Evolutionary conservation across 2,113 vertebrate species (phyloP), one percentile per base, ranked within the genome.

Genomic region (Phylloscopus whistleri): DNA sequence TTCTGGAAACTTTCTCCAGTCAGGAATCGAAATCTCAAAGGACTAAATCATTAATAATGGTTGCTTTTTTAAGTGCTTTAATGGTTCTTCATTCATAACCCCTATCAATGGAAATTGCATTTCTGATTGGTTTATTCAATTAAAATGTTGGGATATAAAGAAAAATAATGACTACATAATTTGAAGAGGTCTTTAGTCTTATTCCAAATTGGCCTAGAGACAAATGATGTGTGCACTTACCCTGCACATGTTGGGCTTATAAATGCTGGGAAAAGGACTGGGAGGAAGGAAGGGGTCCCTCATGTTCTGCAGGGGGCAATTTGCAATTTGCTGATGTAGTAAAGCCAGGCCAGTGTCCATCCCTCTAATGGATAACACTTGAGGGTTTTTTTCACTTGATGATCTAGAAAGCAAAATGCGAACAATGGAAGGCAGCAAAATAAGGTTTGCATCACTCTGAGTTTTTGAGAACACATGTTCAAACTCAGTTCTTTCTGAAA

Each of bases 21-120:
- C 68, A 76, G 70, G 67, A 90, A 86, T 67, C 0, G 0, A 24
- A 88, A 86, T 84, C 77, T 90, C 72, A 66, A 59, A 81, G 59
- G 43, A 84, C 94, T 95, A 90, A 95, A 83, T 90, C 22, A 86
- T 96, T 92, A 93, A 84, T 93, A 83, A 56, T 49, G 31, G 12
- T 86, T 94, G 43, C 76, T 96, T 97, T 96, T 97, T 96, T 95
- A 96, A 96, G 95, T 96, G 96, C 96, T 88, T 85, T 94, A 96
- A 96, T 96, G 95, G 96, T 96, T 96, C 63, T 90, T 49, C 46
- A 46, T 73, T 94, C 72, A 46, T 88, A 80, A 80, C 67, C 66
- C 28, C 59, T 63, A 8, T 91, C 28, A 68, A 23, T 89, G 55
- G 55, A 55, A 90, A 86, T 66, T 52, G 17, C 27, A 55, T 81